Percentiles rank a stretch among this genome's conserved stretches.
phyloP scores from a whole-genome alignment of 2,888 invertebrate species.

The Nomada lathburiana region DNA sequence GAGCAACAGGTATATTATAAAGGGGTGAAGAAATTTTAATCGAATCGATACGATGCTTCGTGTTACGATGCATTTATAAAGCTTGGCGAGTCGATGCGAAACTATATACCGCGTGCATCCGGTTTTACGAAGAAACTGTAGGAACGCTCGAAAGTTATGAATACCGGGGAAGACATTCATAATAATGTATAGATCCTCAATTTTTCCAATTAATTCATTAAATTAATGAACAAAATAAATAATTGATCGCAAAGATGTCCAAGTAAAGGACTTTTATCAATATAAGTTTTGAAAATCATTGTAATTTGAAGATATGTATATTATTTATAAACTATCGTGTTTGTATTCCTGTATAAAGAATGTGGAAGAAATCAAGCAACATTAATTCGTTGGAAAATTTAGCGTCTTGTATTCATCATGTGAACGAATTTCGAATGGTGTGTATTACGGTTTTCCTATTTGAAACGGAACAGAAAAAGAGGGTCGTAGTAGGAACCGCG shows the following conservation, averaged over 20 bases:
- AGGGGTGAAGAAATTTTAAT: constrained; percentile 40
- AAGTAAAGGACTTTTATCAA: no score
- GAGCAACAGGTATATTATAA: constrained; percentile 22
- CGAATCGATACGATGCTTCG: constrained; percentile 34
- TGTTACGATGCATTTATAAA: constrained; percentile 24
- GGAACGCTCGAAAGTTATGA: background rate
- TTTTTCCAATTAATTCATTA: no score
- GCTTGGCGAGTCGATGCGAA: constrained; percentile 16
- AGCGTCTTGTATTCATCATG: background rate
- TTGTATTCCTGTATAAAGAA: no score
- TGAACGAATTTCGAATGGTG: background rate
- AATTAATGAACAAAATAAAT: no score
- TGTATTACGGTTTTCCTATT: constrained; percentile 50
- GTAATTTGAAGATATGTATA: background rate
- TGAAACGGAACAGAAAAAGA: constrained; percentile 4
- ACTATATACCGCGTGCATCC: constrained; percentile 3
- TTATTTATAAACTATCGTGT: no score
- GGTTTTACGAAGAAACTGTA: background rate
- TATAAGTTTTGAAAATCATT: background rate
- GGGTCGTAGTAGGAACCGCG: constrained; percentile 46
- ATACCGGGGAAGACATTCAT: background rate
- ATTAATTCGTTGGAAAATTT: background rate
- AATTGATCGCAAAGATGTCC: no score
- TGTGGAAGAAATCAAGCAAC: no score
- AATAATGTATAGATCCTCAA: no score